These are phyloP conservation scores for Ptychadena robeensis DNA, from an alignment of 2,797 vertebrate species.

Conservation along the genomic window DNA sequence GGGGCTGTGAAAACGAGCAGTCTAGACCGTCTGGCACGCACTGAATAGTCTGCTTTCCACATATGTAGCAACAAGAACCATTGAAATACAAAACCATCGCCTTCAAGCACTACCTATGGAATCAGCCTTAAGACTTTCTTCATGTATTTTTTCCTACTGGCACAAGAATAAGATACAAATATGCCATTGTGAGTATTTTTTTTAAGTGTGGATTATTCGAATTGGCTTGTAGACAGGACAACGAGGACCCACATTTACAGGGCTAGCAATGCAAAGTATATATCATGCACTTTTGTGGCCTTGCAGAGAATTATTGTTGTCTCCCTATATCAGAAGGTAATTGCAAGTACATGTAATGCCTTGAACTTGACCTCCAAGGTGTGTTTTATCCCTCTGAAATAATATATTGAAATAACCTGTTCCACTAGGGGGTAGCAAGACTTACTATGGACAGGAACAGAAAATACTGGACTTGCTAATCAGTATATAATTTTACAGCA, in stretches of 20 bases:
- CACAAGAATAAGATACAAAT: neutral
- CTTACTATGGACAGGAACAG: neutral
- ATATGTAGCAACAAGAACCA: constrained; percentile 12
- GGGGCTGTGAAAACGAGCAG: constrained; percentile 7
- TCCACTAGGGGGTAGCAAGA: constrained; percentile 2
- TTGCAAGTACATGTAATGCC: constrained; percentile 36
- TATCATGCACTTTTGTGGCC: neutral
- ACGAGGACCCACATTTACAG: neutral
- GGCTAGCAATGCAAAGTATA: neutral
- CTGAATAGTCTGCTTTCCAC: constrained; percentile 19
- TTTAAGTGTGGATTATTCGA: neutral
- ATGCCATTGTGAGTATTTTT: neutral
- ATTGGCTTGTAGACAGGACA: neutral
- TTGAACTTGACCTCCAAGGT: constrained; percentile 51
- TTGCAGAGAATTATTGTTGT: constrained; percentile 29
- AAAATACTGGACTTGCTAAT: neutral
- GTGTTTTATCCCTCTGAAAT: constrained; percentile 11
- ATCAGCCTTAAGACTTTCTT: constrained; percentile 2
- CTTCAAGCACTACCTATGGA: constrained; percentile 44
- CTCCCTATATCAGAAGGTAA: constrained; percentile 12
- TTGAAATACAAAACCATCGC: neutral
- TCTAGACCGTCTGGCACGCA: constrained; percentile 39
- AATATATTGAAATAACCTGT: constrained; percentile 2
- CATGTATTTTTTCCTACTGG: neutral
- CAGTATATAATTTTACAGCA: constrained; percentile 2